These are phyloP conservation scores for Mamestra brassicae DNA, from an alignment of 2,888 invertebrate genomes.

Conservation along the genomic window DNA sequence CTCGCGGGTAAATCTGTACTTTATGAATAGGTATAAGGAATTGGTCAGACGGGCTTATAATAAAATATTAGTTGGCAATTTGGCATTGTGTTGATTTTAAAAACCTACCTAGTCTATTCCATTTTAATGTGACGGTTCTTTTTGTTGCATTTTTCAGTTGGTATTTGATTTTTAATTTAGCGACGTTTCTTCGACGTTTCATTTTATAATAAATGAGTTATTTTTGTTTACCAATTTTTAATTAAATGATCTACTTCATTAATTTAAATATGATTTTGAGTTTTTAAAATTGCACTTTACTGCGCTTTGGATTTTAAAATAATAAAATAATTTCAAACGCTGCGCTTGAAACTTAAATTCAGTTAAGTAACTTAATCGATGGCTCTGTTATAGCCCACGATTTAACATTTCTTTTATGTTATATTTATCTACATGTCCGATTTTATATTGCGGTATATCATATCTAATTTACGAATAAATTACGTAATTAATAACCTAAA, in stretches of 20 bases:
- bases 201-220: too few species aligned
- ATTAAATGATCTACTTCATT: too few species aligned
- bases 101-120: background rate
- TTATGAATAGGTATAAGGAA: conserved; percentile 18
- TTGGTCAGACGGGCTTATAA: conserved; percentile 9
- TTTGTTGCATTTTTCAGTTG: too few species aligned
- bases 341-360: conserved; percentile 3
- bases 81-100: conserved; percentile 13
- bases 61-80: conserved; percentile 19
- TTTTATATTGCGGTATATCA: too few species aligned
- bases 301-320: too few species aligned
- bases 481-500: background rate
- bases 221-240: too few species aligned
- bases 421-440: conserved; percentile 12
- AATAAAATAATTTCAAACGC: background rate
- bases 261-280: too few species aligned
- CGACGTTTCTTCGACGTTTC: too few species aligned
- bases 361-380: conserved; percentile 16
- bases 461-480: conserved; percentile 5
- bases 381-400: conserved; percentile 25
- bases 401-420: conserved; percentile 10
- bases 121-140: background rate
- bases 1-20: conserved; percentile 30
- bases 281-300: too few species aligned
- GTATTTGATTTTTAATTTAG: too few species aligned